Conservation (phyloP, 2,113 vertebrate genomes). For the Hyperoodon ampullatus region DNA sequence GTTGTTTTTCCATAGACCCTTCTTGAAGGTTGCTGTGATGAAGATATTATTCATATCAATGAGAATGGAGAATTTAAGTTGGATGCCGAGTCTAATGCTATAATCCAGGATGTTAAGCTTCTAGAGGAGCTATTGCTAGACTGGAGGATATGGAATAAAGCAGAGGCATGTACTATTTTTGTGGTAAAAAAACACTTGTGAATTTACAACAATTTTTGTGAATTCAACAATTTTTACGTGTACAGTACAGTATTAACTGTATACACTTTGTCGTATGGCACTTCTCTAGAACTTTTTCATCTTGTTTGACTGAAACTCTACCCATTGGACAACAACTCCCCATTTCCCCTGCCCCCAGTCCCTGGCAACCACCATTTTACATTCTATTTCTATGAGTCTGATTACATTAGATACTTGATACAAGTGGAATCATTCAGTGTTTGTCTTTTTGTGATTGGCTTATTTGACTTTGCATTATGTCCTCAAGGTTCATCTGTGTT, state of each 20-base stretch:
- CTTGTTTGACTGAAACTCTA: background rate
- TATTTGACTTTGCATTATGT: background rate
- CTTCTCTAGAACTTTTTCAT: background rate
- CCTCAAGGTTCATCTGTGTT: background rate
- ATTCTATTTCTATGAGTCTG: background rate
- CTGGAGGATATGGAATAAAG: conserved; percentile 99
- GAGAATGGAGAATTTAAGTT: conserved; percentile 91
- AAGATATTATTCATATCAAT: conserved; percentile 88
- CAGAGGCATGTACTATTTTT: conserved; percentile 84
- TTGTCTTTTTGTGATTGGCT: background rate
- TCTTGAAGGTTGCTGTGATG: conserved; percentile 94
- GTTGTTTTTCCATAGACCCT: conserved; percentile 87
- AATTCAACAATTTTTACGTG: background rate
- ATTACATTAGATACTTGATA: background rate
- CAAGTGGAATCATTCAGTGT: background rate
- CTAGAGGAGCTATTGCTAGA: conserved; percentile 94
- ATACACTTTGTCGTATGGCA: background rate
- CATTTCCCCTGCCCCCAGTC: fast-evolving
- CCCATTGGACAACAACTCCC: background rate
- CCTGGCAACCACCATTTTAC: background rate
- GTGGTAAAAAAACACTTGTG: background rate
- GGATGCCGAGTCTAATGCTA: conserved; percentile 89
- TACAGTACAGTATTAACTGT: background rate
- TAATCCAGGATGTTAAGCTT: conserved; percentile 94
- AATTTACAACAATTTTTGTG: no score